A percentile compares a stretch with the other conserved stretches of the same genome.
Evolutionary conservation across 2,797 vertebrate genomes (phyloP).

Genomic region (Lateolabrax maculatus): DNA sequence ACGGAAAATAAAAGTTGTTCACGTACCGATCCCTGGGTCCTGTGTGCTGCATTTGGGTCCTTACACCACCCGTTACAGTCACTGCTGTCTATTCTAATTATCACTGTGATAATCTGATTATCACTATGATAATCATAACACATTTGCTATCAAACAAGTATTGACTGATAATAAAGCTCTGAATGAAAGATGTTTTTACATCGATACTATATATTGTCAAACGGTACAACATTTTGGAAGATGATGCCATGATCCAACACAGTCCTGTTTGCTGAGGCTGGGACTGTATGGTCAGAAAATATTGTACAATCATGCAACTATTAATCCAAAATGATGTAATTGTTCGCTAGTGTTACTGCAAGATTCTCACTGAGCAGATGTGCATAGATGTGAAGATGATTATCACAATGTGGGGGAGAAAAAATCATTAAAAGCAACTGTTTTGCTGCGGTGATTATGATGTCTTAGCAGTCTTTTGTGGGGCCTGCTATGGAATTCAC

Average conservation of each 20-base stretch:
- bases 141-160: no score
- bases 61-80: no score
- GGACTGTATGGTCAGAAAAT: neutral
- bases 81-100: neutral
- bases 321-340: slow-evolving; percentile 4
- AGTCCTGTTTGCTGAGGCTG: neutral
- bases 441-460: slow-evolving; percentile 6
- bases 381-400: slow-evolving; percentile 20
- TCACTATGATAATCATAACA: neutral
- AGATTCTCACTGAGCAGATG: slow-evolving; percentile 15
- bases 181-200: neutral
- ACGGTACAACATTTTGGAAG: neutral
- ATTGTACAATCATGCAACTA: neutral
- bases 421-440: slow-evolving; percentile 35
- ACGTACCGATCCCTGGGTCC: no score
- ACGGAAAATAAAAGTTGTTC: no score
- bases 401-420: slow-evolving; percentile 18
- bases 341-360: slow-evolving; percentile 10
- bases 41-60: no score
- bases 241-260: neutral
- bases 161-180: neutral
- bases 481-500: slow-evolving; percentile 13
- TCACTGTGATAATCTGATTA: neutral
- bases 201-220: neutral
- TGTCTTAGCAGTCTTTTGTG: slow-evolving; percentile 29